These are phyloP conservation scores for Ailuropoda melanoleuca DNA, from an alignment of 2,113 vertebrate species.

Conservation along the genomic window DNA sequence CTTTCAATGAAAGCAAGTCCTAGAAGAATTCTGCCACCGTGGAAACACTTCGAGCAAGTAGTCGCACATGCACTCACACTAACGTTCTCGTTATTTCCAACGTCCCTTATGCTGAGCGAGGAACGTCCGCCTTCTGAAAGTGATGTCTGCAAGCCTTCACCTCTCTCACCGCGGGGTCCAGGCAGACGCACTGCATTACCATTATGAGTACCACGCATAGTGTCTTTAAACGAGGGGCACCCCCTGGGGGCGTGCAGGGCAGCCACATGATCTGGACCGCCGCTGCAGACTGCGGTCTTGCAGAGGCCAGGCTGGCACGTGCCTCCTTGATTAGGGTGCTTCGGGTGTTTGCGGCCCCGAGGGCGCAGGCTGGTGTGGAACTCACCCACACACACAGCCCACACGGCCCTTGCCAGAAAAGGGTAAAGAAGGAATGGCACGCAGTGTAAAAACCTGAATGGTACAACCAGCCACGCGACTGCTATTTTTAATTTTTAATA, in stretches of 20 bases:
- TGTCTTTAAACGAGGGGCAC: neutral
- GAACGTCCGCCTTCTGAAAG: neutral
- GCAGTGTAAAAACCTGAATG: neutral
- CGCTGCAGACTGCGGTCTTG: neutral
- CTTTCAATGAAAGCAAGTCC: neutral
- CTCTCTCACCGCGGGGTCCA: neutral
- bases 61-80: neutral
- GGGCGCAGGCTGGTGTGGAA: neutral
- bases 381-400: neutral
- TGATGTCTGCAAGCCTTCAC: neutral
- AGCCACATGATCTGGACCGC: too few relatives aligned
- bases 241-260: neutral
- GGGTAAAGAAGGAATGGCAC: neutral
- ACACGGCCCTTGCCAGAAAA: neutral
- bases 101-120: neutral
- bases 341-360: neutral
- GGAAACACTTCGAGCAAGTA: neutral
- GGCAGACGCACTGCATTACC: neutral
- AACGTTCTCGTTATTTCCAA: neutral
- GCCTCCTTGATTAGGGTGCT: neutral
- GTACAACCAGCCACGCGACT: neutral
- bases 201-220: too few relatives aligned
- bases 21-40: neutral
- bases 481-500: neutral
- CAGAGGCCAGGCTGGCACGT: neutral